Conservation (phyloP, 2,888 invertebrate genomes). For the Julus scandinavius region DNA sequence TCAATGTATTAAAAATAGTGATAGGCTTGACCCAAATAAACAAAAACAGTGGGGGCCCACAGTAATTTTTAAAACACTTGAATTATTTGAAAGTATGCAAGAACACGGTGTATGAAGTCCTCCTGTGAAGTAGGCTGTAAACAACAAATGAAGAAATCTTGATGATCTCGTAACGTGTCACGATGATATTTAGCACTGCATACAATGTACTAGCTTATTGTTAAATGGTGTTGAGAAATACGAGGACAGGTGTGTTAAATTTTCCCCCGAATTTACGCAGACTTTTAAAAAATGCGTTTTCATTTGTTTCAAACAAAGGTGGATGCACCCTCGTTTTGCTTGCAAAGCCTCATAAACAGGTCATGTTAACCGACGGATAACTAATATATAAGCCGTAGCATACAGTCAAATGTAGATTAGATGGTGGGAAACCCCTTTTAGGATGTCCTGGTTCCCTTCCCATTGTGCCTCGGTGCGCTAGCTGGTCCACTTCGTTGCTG, state of each 20-base stretch:
- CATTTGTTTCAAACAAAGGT: constrained; percentile 41
- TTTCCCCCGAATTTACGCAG: background rate
- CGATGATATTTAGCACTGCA: background rate
- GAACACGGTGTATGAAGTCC: background rate
- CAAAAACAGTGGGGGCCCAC: no score
- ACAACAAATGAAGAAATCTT: background rate
- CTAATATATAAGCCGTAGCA: constrained; percentile 27
- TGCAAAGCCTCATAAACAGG: constrained; percentile 20
- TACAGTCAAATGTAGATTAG: background rate
- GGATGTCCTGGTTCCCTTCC: constrained; percentile 34
- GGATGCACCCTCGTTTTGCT: constrained; percentile 20
- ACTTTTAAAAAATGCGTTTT: background rate
- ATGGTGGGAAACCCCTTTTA: constrained; percentile 15
- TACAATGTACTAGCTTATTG: background rate
- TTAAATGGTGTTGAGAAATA: background rate
- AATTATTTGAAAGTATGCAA: background rate
- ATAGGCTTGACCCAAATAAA: no score
- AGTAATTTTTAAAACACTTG: no score
- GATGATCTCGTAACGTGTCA: background rate
- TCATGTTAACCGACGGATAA: constrained; percentile 35
- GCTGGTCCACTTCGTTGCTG: constrained; percentile 17
- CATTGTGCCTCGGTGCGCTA: constrained; percentile 6
- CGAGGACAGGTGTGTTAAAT: background rate
- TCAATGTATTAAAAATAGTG: no score
- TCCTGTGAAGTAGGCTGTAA: background rate